phyloP scores from a whole-genome alignment of 2,888 invertebrate species.

The Nebria brevicollis region DNA sequence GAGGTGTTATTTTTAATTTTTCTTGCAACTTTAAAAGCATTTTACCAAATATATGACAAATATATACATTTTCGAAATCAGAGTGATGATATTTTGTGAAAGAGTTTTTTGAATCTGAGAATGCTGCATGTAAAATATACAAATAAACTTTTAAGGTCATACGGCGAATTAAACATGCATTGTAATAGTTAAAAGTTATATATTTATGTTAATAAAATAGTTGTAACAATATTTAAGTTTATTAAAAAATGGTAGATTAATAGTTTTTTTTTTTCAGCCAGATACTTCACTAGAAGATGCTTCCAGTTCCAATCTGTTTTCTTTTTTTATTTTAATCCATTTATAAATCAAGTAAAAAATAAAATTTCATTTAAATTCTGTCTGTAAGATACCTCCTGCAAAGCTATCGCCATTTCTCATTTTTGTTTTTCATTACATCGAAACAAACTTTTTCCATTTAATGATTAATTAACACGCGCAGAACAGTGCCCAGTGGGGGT shows the following conservation, averaged over 20 bases:
- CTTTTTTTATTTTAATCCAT: neutral
- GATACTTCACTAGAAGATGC: neutral
- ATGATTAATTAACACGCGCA: conserved; percentile 40
- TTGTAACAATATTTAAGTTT: too few species aligned
- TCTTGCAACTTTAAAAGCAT: neutral
- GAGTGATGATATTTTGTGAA: too few species aligned
- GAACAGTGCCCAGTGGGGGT: neutral
- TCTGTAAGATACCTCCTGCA: conserved; percentile 11
- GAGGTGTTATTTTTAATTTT: neutral
- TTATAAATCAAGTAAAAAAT: conserved; percentile 30
- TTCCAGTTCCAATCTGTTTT: neutral
- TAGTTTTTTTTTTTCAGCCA: neutral
- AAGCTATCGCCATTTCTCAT: conserved; percentile 39
- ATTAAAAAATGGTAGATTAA: neutral
- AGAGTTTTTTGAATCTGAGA: too few species aligned
- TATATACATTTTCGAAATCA: too few species aligned
- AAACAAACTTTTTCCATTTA: conserved; percentile 42
- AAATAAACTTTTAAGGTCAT: too few species aligned
- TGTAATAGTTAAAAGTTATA: too few species aligned
- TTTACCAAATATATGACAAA: too few species aligned
- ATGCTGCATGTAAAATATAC: too few species aligned
- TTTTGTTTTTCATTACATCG: conserved; percentile 41
- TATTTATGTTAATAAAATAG: too few species aligned
- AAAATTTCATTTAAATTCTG: conserved; percentile 37
- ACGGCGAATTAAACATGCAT: too few species aligned